Conservation (phyloP, 2,797 vertebrate genomes). For the Sylvia borin region DNA sequence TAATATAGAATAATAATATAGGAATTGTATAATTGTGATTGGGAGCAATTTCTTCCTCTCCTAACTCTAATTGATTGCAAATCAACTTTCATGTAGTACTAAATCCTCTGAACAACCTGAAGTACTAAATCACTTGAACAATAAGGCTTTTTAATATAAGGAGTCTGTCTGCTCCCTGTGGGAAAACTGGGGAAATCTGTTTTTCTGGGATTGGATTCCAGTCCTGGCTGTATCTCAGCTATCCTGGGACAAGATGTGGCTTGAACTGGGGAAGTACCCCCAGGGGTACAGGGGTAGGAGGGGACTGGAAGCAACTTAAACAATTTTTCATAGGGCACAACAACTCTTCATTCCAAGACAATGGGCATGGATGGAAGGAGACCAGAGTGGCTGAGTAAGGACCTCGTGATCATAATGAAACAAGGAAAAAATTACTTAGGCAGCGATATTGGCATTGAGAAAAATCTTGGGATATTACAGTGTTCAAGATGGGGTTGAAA, state of each 20-base stretch:
- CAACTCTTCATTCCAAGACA: not conserved
- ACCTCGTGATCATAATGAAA: not conserved
- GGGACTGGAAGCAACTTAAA: not conserved
- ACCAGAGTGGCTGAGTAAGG: not conserved
- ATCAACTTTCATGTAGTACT: not conserved
- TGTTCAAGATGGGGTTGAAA: not conserved
- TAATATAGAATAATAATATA: not conserved
- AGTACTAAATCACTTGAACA: not conserved
- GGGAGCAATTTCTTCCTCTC: not conserved
- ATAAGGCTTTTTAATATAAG: not conserved
- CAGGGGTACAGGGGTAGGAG: not conserved
- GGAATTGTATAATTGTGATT: not conserved
- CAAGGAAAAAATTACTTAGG: too few species aligned
- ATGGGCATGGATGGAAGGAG: not conserved
- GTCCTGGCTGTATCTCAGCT: not conserved
- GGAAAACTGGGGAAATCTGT: not conserved
- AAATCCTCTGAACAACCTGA: not conserved
- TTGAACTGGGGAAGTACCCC: not conserved
- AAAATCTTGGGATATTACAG: not conserved
- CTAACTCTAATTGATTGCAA: not conserved
- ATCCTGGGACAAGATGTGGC: not conserved
- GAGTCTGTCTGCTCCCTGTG: not conserved
- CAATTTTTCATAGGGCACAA: not conserved
- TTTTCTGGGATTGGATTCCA: not conserved
- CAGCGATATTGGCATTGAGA: fast-evolving